Percentiles rank a stretch among this genome's conserved stretches.
Conservation (phyloP, 2,888 invertebrate genomes). For the Acanthosepion esculentum region DNA sequence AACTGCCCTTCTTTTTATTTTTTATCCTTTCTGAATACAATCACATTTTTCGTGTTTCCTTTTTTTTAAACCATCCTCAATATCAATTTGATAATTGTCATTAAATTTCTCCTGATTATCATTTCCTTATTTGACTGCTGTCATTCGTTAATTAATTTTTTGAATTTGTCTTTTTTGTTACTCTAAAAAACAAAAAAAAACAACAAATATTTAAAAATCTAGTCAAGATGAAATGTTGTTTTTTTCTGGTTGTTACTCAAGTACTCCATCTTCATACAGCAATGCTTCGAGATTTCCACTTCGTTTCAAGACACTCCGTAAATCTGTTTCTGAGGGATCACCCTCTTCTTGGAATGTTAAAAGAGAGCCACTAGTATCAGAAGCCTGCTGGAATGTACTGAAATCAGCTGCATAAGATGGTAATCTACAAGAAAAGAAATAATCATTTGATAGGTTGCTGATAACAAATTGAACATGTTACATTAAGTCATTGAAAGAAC, state of each 20-base stretch:
- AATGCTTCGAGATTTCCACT: conserved; percentile 42
- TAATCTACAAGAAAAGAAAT: background rate
- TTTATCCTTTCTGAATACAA: too few relatives aligned
- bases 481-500: too few relatives aligned
- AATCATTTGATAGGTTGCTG: background rate
- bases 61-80: background rate
- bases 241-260: background rate
- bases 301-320: conserved; percentile 45
- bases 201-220: background rate
- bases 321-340: background rate
- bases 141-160: background rate
- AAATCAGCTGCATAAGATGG: conserved; percentile 36
- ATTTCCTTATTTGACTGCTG: background rate
- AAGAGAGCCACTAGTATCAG: conserved; percentile 36
- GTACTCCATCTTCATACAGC: conserved; percentile 37
- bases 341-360: conserved; percentile 2
- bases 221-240: background rate
- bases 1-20: background rate
- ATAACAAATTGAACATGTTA: background rate
- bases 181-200: background rate
- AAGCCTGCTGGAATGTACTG: conserved; percentile 36
- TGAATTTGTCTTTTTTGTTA: background rate
- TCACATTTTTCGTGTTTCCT: too few relatives aligned
- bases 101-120: background rate
- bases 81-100: background rate